Base-by-base conservation (phyloP, 2,797 vertebrate species). In the Propithecus deckenii region DNA sequence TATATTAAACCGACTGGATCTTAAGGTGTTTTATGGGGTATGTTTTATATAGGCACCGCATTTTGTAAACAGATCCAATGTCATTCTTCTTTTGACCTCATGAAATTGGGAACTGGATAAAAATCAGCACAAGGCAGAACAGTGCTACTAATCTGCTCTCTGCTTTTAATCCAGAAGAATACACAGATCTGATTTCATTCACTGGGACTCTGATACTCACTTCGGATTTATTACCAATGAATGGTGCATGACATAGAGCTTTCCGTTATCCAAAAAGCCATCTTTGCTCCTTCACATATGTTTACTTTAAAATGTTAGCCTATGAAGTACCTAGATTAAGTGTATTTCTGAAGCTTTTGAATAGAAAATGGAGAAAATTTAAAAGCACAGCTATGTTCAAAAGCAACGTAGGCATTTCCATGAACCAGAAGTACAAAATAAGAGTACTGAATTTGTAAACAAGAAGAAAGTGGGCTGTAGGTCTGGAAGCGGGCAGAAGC, bases 1-100 rank as follows among this genome's bases (percentile, higher is more conserved):
- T 99, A 98, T 98, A 99, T 98, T 95, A 98, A 98, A 98, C 97
- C 86, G n/a, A 89, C 89, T 97, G 97, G 81, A 80, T 94, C 84
- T 95, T 93, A 93, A 96, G 88, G 69, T 97, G 89, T 89, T 97
- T 97, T 97, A n/a, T 91, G 91, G 41, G 25, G 9, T 87, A 10
- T 50, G 1, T 92, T 89, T 91, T 94, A 91, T 35, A 35, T 35
- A 80, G 35, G 12, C 15, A n/a, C 35, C 65, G 13, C 43, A n/a
- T 93, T 89, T 89, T 97, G 32, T 50, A 78, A 76, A 69, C 81
- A 65, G 28, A 79, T 50, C 50, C 76, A 75, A 9, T 72, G 43
- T 71, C 48, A 1, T 91, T 79, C 88, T 90, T 86, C 35, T 18
- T 90, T 95, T 67, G 71, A 59, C 41, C 41, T 76, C 41, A 6